Conservation (phyloP, 2,888 invertebrate genomes). For the Volucella zonaria region DNA sequence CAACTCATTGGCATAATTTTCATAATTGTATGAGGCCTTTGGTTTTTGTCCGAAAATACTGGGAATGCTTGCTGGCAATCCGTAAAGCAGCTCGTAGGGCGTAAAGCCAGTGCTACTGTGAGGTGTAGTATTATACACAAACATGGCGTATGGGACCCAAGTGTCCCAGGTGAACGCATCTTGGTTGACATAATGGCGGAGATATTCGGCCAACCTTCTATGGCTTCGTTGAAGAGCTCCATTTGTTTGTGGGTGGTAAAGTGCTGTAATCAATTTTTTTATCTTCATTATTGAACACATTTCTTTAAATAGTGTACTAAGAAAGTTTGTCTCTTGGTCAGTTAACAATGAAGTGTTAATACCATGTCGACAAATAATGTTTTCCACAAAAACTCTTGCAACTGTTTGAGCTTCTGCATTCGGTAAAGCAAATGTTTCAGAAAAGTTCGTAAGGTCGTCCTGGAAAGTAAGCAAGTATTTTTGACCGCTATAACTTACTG, state of each 20-base stretch:
- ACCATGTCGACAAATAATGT: constrained; percentile 17
- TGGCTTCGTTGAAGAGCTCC: constrained; percentile 75
- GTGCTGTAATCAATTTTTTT: constrained; percentile 1
- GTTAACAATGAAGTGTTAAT: constrained; percentile 32
- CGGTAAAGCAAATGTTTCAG: constrained; percentile 21
- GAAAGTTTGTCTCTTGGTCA: constrained; percentile 30
- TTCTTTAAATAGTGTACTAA: constrained; percentile 68
- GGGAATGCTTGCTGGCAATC: too few relatives aligned
- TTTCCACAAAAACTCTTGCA: constrained; percentile 27
- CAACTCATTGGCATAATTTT: constrained; percentile 3
- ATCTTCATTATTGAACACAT: constrained; percentile 9
- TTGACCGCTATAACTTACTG: constrained; percentile 6
- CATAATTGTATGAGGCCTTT: too few relatives aligned
- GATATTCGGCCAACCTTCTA: constrained; percentile 76
- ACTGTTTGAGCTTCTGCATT: constrained; percentile 42
- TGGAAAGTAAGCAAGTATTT: constrained; percentile 47
- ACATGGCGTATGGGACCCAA: too few relatives aligned
- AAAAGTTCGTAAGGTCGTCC: constrained; percentile 43
- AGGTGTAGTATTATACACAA: too few relatives aligned
- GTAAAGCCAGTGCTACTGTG: too few relatives aligned
- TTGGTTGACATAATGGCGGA: constrained; percentile 76
- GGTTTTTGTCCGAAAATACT: background rate
- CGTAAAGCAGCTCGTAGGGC: too few relatives aligned
- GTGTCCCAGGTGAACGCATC: constrained; percentile 18
- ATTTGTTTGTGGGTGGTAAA: constrained; percentile 66